These are phyloP conservation scores for Ametastegia equiseti DNA, from an alignment of 2,888 invertebrate species.

Conservation along the genomic window DNA sequence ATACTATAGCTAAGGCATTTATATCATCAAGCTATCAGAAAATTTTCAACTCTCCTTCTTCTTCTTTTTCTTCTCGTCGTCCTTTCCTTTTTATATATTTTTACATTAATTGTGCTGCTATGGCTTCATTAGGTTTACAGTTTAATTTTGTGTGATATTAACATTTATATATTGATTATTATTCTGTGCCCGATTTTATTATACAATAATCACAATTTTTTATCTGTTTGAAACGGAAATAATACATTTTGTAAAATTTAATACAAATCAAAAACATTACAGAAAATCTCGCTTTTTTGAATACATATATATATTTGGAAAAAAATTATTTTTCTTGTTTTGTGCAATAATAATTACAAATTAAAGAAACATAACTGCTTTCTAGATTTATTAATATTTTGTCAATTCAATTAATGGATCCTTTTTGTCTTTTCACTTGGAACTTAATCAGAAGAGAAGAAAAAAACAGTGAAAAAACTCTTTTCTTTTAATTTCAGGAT, in stretches of 20 bases:
- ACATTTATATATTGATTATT: constrained; percentile 5
- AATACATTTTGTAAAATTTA: neutral
- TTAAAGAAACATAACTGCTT: neutral
- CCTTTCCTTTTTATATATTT: neutral
- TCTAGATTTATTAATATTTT: neutral
- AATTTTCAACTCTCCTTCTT: neutral
- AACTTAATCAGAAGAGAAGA: no score
- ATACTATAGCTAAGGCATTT: constrained; percentile 36
- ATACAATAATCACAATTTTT: neutral
- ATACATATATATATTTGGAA: no score
- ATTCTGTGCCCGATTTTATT: constrained; percentile 10
- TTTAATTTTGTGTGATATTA: neutral
- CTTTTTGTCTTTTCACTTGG: no score
- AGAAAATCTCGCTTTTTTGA: no score
- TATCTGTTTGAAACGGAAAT: neutral
- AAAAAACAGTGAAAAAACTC: no score
- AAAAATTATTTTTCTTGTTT: no score
- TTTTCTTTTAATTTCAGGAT: no score
- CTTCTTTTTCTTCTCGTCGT: neutral
- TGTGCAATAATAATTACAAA: no score
- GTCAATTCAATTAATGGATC: no score
- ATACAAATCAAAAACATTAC: neutral
- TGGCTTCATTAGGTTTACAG: no score
- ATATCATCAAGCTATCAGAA: neutral
- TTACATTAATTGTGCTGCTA: neutral